Percentiles rank a stretch among this genome's conserved stretches.
These are phyloP conservation scores for Cercopithecus neglectus DNA, from an alignment of 2,797 vertebrate species.

Conservation along the genomic window DNA sequence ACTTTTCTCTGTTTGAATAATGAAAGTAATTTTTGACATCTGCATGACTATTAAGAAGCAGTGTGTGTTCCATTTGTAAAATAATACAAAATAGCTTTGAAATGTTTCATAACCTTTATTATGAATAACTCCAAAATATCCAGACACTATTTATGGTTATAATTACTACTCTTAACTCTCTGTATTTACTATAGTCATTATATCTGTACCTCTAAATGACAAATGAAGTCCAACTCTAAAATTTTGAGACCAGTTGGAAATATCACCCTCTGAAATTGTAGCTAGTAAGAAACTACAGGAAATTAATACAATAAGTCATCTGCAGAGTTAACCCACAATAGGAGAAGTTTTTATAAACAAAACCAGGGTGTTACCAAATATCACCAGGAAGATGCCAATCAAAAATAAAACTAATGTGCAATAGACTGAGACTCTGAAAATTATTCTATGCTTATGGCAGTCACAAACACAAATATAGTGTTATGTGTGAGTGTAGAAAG, in stretches of 20 bases:
- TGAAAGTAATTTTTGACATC: constrained; percentile 68
- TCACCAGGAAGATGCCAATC: neutral
- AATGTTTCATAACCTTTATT: constrained; percentile 35
- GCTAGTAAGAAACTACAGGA: neutral
- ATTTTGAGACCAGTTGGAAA: neutral
- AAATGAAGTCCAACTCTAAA: neutral
- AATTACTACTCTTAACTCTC: neutral
- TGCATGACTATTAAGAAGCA: constrained; percentile 61
- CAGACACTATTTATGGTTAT: neutral
- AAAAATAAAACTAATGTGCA: neutral
- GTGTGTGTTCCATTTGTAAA: constrained; percentile 26
- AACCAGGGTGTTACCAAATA: neutral
- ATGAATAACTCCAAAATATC: constrained; percentile 33
- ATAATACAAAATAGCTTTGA: constrained; percentile 36
- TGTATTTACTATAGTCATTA: neutral
- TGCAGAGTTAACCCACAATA: neutral
- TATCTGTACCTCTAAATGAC: neutral
- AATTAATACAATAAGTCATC: constrained; percentile 30
- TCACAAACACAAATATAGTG: neutral
- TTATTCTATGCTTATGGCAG: neutral
- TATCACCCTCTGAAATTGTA: neutral
- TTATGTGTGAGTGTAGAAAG: neutral
- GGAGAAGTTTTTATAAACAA: constrained; percentile 35
- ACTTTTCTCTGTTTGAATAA: constrained; percentile 56
- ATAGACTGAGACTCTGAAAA: neutral